These are phyloP conservation scores for Cinara cedri DNA, from an alignment of 2,888 invertebrate genomes.

Conservation along the genomic window DNA sequence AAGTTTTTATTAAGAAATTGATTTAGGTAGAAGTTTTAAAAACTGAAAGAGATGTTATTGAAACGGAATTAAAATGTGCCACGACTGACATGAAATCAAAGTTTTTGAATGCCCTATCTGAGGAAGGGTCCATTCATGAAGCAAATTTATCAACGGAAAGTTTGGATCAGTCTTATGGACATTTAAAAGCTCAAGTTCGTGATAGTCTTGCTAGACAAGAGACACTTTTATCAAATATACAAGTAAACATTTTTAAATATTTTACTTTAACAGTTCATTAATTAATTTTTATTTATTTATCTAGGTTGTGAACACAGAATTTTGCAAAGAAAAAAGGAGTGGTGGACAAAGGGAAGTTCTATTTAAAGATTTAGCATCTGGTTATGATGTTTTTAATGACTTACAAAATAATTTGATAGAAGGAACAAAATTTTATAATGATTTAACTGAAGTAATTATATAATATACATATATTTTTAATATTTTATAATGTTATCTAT, in stretches of 20 bases:
- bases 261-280: constrained; percentile 19
- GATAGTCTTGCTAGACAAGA: constrained; percentile 79
- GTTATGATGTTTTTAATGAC: constrained; percentile 91
- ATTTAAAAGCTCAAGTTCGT: constrained; percentile 78
- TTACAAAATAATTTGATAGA: constrained; percentile 89
- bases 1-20: constrained; percentile 26
- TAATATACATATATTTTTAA: neutral
- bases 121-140: constrained; percentile 81
- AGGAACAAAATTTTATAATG: constrained; percentile 95
- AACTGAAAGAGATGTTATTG: constrained; percentile 87
- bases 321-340: constrained; percentile 68
- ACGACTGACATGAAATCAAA: constrained; percentile 81
- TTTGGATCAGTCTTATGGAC: constrained; percentile 76
- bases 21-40: constrained; percentile 81
- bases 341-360: constrained; percentile 75
- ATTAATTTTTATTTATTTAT: constrained; percentile 50
- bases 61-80: constrained; percentile 81
- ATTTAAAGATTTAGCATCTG: constrained; percentile 84
- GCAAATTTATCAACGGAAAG: constrained; percentile 74
- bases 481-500: neutral
- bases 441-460: constrained; percentile 75
- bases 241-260: constrained; percentile 65
- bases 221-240: constrained; percentile 72
- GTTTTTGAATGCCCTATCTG: constrained; percentile 77
- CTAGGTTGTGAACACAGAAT: constrained; percentile 68